Conservation (phyloP, 1,140 invertebrate genomes). For the Drosophila novamexicana region DNA sequence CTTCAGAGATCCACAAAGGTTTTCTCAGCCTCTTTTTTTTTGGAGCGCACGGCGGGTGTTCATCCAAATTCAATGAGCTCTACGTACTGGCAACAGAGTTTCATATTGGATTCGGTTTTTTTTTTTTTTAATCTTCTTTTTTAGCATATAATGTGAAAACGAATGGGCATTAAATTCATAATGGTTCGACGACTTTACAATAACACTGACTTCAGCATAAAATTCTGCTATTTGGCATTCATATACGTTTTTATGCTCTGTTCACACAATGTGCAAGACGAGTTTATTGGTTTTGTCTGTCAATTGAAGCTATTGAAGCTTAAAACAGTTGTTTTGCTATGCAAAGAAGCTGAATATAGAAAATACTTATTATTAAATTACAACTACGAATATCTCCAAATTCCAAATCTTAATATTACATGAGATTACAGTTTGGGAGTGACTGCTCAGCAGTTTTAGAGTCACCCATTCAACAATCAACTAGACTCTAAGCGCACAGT, state of each 20-base stretch:
- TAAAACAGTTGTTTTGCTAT: too few species aligned
- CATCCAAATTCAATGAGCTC: constrained; percentile 79
- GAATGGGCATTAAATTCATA: constrained; percentile 17
- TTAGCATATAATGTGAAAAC: constrained; percentile 34
- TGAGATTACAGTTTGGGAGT: too few species aligned
- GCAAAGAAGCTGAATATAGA: too few species aligned
- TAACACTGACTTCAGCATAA: constrained; percentile 14
- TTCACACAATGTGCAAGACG: too few species aligned
- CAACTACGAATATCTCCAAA: too few species aligned
- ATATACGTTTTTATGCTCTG: background rate
- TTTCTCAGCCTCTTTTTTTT: constrained; percentile 33
- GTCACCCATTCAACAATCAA: too few species aligned
- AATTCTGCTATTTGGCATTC: background rate
- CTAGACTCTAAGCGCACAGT: too few species aligned
- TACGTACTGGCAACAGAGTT: constrained; percentile 30
- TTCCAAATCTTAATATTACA: too few species aligned
- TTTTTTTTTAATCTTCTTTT: constrained; percentile 7
- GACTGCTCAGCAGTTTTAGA: too few species aligned
- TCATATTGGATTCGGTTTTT: constrained; percentile 52
- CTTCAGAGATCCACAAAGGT: constrained; percentile 37
- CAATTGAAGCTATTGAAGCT: too few species aligned
- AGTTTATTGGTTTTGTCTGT: too few species aligned
- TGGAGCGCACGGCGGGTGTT: constrained; percentile 64
- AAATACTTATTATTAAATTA: too few species aligned
- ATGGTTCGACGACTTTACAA: constrained; percentile 43